Conservation (phyloP, 1,140 invertebrate species). For the Hycleus cichorii region DNA sequence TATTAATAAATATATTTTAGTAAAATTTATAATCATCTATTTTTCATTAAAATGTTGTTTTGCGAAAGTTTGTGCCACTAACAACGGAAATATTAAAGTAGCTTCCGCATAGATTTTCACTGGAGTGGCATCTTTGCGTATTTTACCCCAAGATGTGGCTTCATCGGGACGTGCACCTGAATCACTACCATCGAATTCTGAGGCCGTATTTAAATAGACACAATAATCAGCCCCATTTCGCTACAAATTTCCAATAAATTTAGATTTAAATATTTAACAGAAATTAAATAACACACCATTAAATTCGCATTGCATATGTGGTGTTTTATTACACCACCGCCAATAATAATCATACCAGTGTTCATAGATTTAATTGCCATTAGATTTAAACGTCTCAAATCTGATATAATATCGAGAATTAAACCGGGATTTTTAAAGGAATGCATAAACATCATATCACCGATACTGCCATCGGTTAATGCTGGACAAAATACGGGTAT, state of each 20-base stretch:
- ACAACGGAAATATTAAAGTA: conserved; percentile 86
- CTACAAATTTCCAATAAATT: conserved; percentile 43
- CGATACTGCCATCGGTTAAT: conserved; percentile 95
- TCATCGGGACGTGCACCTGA: conserved; percentile 96
- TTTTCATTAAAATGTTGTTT: conserved; percentile 25
- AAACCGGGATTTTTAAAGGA: conserved; percentile 89
- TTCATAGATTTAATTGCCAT: conserved; percentile 92
- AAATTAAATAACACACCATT: conserved; percentile 56
- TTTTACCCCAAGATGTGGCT: conserved; percentile 98
- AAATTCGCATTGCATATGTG: conserved; percentile 98
- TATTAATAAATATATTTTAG: conserved; percentile 9
- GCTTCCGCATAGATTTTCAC: conserved; percentile 96
- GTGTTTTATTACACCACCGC: conserved; percentile 97
- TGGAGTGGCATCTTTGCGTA: conserved; percentile 78
- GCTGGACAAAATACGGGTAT: conserved; percentile 98
- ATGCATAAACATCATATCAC: conserved; percentile 99
- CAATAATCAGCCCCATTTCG: conserved; percentile 97
- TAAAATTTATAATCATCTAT: neutral
- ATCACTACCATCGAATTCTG: conserved; percentile 98
- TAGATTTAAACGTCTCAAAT: conserved; percentile 83
- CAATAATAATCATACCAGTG: conserved; percentile 95
- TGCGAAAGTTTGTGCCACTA: conserved; percentile 96
- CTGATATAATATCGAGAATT: conserved; percentile 90
- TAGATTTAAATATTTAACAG: neutral
- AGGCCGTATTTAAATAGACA: conserved; percentile 95